These are phyloP conservation scores for Drosophila arawakana DNA, from an alignment of 1,140 invertebrate species.

Conservation along the genomic window DNA sequence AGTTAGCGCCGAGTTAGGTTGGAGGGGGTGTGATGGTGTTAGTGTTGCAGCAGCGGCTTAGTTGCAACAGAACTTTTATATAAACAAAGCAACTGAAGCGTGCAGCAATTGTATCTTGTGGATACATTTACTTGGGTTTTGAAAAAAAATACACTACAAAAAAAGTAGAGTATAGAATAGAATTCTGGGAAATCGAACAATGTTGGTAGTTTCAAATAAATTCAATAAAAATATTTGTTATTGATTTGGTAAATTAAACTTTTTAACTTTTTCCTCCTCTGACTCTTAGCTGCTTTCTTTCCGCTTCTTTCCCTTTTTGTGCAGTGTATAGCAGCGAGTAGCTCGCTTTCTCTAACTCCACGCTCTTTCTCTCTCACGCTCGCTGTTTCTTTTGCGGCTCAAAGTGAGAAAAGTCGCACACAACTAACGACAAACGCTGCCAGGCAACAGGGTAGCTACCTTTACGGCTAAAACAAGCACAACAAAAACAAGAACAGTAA, in stretches of 20 bases:
- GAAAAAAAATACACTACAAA: not conserved
- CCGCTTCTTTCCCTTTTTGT: too few species aligned
- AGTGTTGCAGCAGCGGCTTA: slow-evolving; percentile 29
- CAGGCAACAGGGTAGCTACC: slow-evolving; percentile 43
- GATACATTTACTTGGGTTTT: slow-evolving; percentile 33
- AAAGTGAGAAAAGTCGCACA: slow-evolving; percentile 81
- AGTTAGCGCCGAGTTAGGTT: not conserved
- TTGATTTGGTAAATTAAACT: too few species aligned
- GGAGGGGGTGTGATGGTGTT: not conserved
- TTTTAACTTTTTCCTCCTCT: too few species aligned
- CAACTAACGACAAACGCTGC: slow-evolving; percentile 71
- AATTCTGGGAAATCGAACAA: too few species aligned
- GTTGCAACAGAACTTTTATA: slow-evolving; percentile 64
- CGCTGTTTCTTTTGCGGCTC: slow-evolving; percentile 1
- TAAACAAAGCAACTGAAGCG: slow-evolving; percentile 74
- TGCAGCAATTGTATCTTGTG: slow-evolving; percentile 76
- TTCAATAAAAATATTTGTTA: too few species aligned
- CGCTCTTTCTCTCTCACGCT: not conserved
- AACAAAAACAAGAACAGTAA: slow-evolving; percentile 33
- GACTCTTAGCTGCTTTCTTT: too few species aligned
- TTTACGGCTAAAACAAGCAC: slow-evolving; percentile 26
- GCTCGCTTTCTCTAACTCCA: not conserved
- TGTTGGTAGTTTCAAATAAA: too few species aligned
- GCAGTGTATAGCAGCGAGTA: not conserved
- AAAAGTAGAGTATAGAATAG: too few species aligned